Evolutionary conservation across 2,888 invertebrate species (phyloP), one percentile per base, ranked within the genome.

Genomic region (Dasypogon diadema): DNA sequence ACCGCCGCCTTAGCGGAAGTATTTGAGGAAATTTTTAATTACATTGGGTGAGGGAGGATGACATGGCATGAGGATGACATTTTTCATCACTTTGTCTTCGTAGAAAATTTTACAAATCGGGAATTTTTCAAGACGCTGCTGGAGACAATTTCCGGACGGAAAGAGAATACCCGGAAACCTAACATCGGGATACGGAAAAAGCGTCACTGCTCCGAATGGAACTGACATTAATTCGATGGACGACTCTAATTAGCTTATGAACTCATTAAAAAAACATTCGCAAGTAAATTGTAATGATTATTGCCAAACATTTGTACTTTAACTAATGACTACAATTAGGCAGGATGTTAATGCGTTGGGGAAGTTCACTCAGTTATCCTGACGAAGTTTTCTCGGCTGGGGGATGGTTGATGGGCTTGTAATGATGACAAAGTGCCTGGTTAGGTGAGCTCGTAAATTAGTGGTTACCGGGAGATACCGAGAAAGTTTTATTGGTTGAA

Each of bases 281-380:
- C 16, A 56, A 74, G 68, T 74, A 75, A 75, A 77, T 58, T 75
- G 74, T 75, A 77, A 77, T 75, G 75, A 77, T 77, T 75, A 77
- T 77, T 77, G 77, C 77, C 74, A 65, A 77, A 75, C 75, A 77
- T 77, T 77, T 74, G 75, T 74, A 74, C 75, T 77, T 74, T 58
- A 74, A 75, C 77, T 77, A 77, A 77, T 75, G 77, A 75, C 75
- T 58, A 46, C 58, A 51, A 70, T 70, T 54, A 70, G 54, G 34
- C 34, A 70, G 30, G 54, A 70, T 70, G 70, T 70, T 70, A 70
- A 70, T 70, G 70, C 37, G 70, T 70, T 70, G 14, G 54, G 70
- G 70, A 30, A 34, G 70, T 70, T 70, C 54, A 24, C 51, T 54
- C 30, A 21, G 34, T 21, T 51, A 54, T 54, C 26, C 30, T 70